Conservation (phyloP, 2,797 vertebrate species). For the Setipinna tenuifilis region DNA sequence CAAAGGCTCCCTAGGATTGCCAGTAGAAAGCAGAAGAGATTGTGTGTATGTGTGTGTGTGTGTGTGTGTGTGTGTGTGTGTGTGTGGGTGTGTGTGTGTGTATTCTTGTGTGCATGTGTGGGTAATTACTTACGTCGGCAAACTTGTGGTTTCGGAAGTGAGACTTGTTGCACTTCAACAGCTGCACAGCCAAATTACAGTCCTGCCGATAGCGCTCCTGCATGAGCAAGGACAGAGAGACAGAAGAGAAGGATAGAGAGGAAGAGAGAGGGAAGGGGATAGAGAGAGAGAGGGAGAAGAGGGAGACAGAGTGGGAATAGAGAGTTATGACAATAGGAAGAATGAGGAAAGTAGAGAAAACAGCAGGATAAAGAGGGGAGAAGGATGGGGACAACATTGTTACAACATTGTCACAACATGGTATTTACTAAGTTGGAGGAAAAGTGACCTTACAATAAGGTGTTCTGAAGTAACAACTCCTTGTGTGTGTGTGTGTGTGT, state of each 20-base stretch:
- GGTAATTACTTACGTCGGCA: slow-evolving; percentile 86
- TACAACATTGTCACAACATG: too few relatives aligned
- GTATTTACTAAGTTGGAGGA: background rate
- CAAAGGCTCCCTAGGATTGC: background rate
- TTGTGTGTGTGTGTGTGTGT: background rate
- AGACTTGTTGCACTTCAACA: slow-evolving; percentile 98
- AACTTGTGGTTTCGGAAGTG: slow-evolving; percentile 99
- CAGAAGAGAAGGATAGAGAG: slow-evolving; percentile 43
- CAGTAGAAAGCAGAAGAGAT: background rate
- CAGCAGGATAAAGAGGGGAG: background rate
- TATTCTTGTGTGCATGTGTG: background rate
- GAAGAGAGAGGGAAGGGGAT: background rate
- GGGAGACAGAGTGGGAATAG: background rate
- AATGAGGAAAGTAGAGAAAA: background rate
- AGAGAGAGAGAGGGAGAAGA: background rate
- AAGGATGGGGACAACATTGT: background rate
- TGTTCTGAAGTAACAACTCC: too few relatives aligned
- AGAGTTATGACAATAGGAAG: background rate
- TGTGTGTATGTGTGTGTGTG: background rate
- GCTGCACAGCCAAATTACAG: slow-evolving; percentile 95
- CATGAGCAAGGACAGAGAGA: slow-evolving; percentile 33
- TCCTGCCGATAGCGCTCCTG: slow-evolving; percentile 96
- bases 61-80: slow-evolving; percentile 4
- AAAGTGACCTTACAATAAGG: background rate
- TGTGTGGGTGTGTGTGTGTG: slow-evolving; percentile 11